These are phyloP conservation scores for Lasiurus borealis DNA, from an alignment of 2,113 vertebrate genomes.

Conservation along the genomic window DNA sequence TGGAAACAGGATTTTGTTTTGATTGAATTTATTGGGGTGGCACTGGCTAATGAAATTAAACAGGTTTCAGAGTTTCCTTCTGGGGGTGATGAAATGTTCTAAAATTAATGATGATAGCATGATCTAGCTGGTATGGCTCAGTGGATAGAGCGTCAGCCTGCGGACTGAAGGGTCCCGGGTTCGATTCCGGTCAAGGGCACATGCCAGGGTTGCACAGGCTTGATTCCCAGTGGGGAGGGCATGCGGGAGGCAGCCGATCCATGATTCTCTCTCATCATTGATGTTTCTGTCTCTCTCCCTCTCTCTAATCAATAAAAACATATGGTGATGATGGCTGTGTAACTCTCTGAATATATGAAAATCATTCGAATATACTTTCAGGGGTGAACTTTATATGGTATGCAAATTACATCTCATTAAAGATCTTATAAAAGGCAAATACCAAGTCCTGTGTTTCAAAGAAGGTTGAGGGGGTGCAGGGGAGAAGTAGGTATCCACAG, in stretches of 20 bases:
- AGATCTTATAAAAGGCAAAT: neutral
- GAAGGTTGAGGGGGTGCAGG: neutral
- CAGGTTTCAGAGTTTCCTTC: neutral
- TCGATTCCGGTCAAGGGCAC: too few species aligned
- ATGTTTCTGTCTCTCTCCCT: too few species aligned
- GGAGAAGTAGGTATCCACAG: neutral
- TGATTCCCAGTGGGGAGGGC: too few species aligned
- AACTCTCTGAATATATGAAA: neutral
- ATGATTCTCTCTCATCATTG: too few species aligned
- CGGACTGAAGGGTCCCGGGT: too few species aligned
- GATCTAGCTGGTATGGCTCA: too few species aligned
- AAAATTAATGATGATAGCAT: neutral
- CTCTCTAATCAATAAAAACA: too few species aligned
- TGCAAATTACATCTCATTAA: neutral
- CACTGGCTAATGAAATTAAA: neutral
- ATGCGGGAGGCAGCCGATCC: too few species aligned
- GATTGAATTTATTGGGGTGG: neutral
- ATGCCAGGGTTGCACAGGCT: too few species aligned
- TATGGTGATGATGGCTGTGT: neutral
- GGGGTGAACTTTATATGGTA: neutral
- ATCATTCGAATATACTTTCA: neutral
- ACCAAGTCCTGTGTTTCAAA: neutral
- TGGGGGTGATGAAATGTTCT: neutral
- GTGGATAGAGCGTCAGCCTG: too few species aligned
- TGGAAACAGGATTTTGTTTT: neutral